Percentiles rank a stretch among this genome's conserved stretches.
These are phyloP conservation scores for Chaitophorus viminalis DNA, from an alignment of 2,888 invertebrate species.

Conservation along the genomic window DNA sequence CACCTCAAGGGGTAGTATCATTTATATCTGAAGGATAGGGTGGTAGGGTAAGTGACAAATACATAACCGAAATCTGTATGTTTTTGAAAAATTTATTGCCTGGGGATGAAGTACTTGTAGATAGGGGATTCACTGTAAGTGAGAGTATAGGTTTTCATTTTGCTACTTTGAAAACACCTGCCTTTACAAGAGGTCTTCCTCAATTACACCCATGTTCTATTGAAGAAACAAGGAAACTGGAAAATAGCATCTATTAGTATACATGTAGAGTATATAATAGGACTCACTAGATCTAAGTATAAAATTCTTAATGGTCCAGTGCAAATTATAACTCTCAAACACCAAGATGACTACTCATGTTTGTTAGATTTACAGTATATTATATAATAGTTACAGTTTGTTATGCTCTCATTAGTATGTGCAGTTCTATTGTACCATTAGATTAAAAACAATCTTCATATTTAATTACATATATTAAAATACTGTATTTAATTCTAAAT, in stretches of 20 bases:
- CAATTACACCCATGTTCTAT: slow-evolving; percentile 10
- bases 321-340: background rate
- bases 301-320: background rate
- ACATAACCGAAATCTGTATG: slow-evolving; percentile 64
- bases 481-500: too few relatives aligned
- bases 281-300: background rate
- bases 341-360: background rate
- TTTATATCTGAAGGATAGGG: slow-evolving; percentile 66
- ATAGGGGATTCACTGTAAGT: slow-evolving; percentile 64
- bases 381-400: slow-evolving; percentile 22
- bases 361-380: slow-evolving; percentile 22
- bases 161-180: slow-evolving; percentile 1
- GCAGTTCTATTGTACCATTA: slow-evolving; percentile 38
- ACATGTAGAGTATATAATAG: slow-evolving; percentile 37
- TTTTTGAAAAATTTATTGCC: slow-evolving; percentile 63
- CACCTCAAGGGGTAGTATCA: slow-evolving; percentile 58
- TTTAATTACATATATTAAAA: too few relatives aligned
- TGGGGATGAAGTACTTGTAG: slow-evolving; percentile 63
- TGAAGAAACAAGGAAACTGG: background rate
- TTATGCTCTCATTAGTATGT: slow-evolving; percentile 28
- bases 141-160: slow-evolving; percentile 34
- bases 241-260: background rate
- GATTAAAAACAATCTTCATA: too few relatives aligned
- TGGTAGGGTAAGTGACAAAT: slow-evolving; percentile 65
- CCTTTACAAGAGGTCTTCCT: background rate